Percentiles rank a stretch among this genome's conserved stretches.
phyloP scores from a whole-genome alignment of 2,888 invertebrate species.

The Phyllotreta striolata region DNA sequence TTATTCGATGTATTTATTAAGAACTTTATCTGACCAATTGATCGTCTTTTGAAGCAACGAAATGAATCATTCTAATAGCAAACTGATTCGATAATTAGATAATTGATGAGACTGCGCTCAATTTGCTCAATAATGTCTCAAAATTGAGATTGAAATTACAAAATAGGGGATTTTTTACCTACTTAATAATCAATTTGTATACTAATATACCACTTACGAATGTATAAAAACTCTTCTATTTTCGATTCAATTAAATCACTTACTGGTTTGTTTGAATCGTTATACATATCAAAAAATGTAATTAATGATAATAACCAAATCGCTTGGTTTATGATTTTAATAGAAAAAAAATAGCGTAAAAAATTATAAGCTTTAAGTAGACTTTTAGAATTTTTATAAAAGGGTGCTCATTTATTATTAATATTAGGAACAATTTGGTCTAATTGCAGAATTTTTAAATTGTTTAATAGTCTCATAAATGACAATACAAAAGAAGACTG shows the following conservation, averaged over 20 bases:
- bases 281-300: slow-evolving; percentile 50
- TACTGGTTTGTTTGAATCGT: slow-evolving; percentile 14
- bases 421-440: slow-evolving; percentile 38
- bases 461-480: slow-evolving; percentile 42
- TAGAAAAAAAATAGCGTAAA: slow-evolving; percentile 45
- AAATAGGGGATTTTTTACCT: slow-evolving; percentile 1
- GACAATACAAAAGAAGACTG: slow-evolving; percentile 58
- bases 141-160: slow-evolving; percentile 12
- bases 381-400: slow-evolving; percentile 47
- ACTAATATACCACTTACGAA: background rate
- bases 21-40: too few species aligned
- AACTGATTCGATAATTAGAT: background rate
- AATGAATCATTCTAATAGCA: too few species aligned
- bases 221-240: slow-evolving; percentile 10
- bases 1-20: too few species aligned
- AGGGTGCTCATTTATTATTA: slow-evolving; percentile 54
- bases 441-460: slow-evolving; percentile 34
- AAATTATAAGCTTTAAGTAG: slow-evolving; percentile 48
- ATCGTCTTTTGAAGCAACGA: too few species aligned
- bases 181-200: slow-evolving; percentile 12
- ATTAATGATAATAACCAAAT: slow-evolving; percentile 46
- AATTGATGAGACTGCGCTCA: slow-evolving; percentile 15
- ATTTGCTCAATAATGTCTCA: slow-evolving; percentile 25
- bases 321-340: slow-evolving; percentile 44
- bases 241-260: slow-evolving; percentile 6